Percentiles rank a stretch among this genome's conserved stretches.
phyloP scores from a whole-genome alignment of 2,888 invertebrate species.

The Pelosia muscerda region DNA sequence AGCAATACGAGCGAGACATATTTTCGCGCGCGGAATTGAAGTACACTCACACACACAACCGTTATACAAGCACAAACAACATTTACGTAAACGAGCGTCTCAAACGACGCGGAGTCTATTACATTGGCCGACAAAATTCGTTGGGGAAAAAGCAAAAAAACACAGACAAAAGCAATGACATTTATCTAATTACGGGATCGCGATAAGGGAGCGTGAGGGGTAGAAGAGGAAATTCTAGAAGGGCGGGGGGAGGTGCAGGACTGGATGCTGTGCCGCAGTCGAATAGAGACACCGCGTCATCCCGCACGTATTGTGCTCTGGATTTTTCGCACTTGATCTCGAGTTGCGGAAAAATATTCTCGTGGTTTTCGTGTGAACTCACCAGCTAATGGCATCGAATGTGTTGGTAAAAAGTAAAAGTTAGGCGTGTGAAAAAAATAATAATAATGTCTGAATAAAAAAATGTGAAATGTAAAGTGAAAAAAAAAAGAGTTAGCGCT shows the following conservation, averaged over 20 bases:
- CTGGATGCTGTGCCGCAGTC: constrained; percentile 76
- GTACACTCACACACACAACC: constrained; percentile 46
- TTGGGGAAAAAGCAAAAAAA: constrained; percentile 61
- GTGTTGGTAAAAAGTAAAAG: constrained; percentile 38
- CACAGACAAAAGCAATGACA: constrained; percentile 82
- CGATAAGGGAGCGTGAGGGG: constrained; percentile 73
- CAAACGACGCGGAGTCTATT: constrained; percentile 63
- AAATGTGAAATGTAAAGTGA: constrained; percentile 60
- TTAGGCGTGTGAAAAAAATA: constrained; percentile 41
- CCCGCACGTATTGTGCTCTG: constrained; percentile 42
- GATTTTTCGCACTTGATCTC: constrained; percentile 32
- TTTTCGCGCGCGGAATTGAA: constrained; percentile 51
- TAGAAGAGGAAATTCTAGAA: constrained; percentile 52
- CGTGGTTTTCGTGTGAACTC: constrained; percentile 26
- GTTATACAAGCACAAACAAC: constrained; percentile 49
- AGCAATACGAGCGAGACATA: constrained; percentile 54
- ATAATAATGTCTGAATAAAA: constrained; percentile 43
- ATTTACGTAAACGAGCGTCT: constrained; percentile 59
- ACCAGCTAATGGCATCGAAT: constrained; percentile 34
- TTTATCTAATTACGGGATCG: constrained; percentile 85
- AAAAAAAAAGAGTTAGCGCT: constrained; percentile 49
- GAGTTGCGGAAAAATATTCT: constrained; percentile 33
- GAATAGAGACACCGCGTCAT: constrained; percentile 46
- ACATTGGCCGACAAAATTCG: constrained; percentile 65
- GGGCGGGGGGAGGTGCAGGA: constrained; percentile 55